Conservation (phyloP, 2,888 invertebrate species). For the Omphaloscelis lunosa region DNA sequence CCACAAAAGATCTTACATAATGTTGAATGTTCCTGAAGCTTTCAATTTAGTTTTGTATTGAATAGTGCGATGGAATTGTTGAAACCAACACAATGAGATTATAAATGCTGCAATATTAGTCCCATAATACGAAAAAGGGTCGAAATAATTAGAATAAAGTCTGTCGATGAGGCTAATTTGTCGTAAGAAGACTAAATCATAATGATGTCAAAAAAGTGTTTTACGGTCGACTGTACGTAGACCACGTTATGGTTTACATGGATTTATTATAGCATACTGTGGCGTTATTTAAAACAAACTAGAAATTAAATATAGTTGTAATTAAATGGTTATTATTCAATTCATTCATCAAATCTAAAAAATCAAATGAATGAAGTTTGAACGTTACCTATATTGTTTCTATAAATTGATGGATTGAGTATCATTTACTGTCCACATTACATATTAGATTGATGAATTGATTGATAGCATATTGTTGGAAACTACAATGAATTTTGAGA, state of each 20-base stretch:
- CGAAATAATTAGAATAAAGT: neutral
- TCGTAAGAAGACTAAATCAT: neutral
- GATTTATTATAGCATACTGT: neutral
- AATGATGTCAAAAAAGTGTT: neutral
- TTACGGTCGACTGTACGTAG: neutral
- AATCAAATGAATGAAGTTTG: neutral
- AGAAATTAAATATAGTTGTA: neutral
- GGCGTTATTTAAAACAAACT: neutral
- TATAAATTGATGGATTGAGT: neutral
- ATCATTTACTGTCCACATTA: neutral
- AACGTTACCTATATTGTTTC: neutral
- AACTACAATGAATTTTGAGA: neutral
- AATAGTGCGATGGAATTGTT: neutral
- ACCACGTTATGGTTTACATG: neutral
- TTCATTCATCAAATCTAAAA: slow-evolving; percentile 1
- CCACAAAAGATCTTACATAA: neutral
- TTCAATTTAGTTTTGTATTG: neutral
- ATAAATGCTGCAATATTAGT: neutral
- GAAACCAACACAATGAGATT: too few species aligned
- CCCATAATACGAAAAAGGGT: neutral
- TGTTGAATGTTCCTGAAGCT: neutral
- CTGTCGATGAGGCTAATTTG: neutral
- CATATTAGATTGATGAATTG: neutral
- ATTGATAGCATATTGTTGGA: neutral
- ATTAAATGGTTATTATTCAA: neutral